Conservation (phyloP, 2,113 vertebrate genomes). For the Sphyrna mokarran region DNA sequence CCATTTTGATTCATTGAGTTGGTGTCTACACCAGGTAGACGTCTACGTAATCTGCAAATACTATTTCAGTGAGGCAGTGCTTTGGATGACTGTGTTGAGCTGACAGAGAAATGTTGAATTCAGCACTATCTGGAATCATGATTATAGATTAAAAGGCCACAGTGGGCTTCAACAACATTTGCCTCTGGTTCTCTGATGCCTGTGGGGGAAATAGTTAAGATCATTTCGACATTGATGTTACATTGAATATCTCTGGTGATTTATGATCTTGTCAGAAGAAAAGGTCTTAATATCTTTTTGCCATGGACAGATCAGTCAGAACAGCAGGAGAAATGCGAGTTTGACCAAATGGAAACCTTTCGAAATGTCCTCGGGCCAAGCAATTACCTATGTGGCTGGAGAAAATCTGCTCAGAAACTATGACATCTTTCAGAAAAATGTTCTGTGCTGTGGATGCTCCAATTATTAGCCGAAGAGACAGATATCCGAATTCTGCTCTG, state of each 20-base stretch:
- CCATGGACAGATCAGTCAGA: not conserved
- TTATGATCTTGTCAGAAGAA: not conserved
- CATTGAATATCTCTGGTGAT: constrained; percentile 8
- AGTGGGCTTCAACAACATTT: not conserved
- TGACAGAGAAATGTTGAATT: not conserved
- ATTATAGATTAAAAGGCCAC: constrained; percentile 10
- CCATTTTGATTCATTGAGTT: not conserved
- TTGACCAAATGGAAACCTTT: constrained; percentile 8
- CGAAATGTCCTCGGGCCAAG: not conserved
- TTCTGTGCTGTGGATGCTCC: not conserved
- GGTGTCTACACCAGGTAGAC: not conserved
- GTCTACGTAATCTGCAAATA: not conserved
- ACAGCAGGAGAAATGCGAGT: not conserved
- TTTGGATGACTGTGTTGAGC: not conserved
- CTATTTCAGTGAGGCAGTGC: not conserved
- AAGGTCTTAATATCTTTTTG: not conserved
- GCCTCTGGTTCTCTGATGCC: not conserved
- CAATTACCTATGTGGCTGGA: not conserved
- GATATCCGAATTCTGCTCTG: not conserved
- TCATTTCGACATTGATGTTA: not conserved
- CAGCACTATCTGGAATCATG: not conserved
- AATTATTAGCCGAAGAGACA: not conserved
- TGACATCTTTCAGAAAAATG: not conserved
- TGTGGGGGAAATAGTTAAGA: not conserved
- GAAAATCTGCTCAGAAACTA: not conserved